Conservation (phyloP, 2,888 invertebrate genomes). For the Hydrotaea cyrtoneurina region DNA sequence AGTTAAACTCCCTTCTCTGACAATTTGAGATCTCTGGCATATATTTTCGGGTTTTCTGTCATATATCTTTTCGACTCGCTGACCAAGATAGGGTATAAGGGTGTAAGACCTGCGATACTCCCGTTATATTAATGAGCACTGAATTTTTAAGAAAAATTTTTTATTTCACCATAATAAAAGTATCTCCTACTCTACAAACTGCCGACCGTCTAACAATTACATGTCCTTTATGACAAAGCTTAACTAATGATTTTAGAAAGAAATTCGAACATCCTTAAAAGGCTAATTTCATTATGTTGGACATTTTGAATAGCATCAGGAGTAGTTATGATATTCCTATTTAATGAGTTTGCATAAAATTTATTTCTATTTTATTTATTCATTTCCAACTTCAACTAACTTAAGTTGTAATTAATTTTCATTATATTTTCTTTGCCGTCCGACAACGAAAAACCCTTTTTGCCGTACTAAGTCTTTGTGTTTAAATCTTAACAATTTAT, state of each 20-base stretch:
- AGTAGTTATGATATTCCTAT: not conserved
- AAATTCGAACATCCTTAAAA: not conserved
- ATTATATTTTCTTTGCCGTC: slow-evolving; percentile 54
- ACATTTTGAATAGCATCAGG: too few species aligned
- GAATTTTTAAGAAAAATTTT: too few species aligned
- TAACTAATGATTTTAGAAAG: not conserved
- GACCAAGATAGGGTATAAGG: too few species aligned
- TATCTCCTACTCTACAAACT: too few species aligned
- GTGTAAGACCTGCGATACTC: too few species aligned
- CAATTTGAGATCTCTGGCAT: too few species aligned
- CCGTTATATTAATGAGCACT: too few species aligned
- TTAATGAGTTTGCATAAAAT: slow-evolving; percentile 3
- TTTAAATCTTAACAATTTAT: slow-evolving; percentile 67
- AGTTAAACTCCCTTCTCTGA: too few species aligned
- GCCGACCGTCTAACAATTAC: too few species aligned
- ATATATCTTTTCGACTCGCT: too few species aligned
- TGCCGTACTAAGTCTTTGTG: slow-evolving; percentile 20
- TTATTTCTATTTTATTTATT: not conserved
- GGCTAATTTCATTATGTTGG: not conserved
- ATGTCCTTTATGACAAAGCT: not conserved
- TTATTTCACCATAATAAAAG: too few species aligned
- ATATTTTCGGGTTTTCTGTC: too few species aligned
- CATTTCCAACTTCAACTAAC: slow-evolving; percentile 19
- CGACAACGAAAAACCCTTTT: slow-evolving; percentile 33
- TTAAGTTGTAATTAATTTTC: slow-evolving; percentile 65